Evolutionary conservation across 2,888 invertebrate genomes (phyloP).

Genomic region (Trilocha varians): DNA sequence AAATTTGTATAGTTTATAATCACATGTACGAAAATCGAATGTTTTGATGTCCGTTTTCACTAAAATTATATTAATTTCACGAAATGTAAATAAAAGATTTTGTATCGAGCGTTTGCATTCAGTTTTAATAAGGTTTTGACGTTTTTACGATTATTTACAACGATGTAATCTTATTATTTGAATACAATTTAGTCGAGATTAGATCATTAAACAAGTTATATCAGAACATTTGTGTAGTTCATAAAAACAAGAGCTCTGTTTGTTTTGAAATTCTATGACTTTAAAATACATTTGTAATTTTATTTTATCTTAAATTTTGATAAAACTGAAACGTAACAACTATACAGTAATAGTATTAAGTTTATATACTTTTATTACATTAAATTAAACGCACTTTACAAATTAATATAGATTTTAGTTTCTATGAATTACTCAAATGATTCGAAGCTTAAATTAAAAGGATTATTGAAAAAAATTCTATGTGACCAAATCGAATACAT

Average conservation of each 20-base stretch:
- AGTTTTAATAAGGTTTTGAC: background rate
- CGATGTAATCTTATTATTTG: background rate
- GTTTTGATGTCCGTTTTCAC: background rate
- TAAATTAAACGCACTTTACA: background rate
- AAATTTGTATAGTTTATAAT: too few relatives aligned
- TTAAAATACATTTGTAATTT: background rate
- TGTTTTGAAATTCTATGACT: background rate
- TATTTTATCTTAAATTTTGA: too few relatives aligned
- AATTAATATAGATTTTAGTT: background rate
- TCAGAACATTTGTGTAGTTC: too few relatives aligned
- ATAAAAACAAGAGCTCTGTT: background rate
- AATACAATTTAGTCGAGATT: background rate
- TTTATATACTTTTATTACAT: background rate
- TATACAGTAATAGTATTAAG: too few relatives aligned
- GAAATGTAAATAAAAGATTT: background rate
- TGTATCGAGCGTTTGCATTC: background rate
- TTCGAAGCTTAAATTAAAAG: slow-evolving; percentile 23
- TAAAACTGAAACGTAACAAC: too few relatives aligned
- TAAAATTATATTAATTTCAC: background rate
- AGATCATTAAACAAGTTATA: too few relatives aligned
- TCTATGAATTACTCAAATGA: background rate
- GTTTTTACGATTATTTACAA: background rate
- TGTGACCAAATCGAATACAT: slow-evolving; percentile 72
- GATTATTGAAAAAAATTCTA: slow-evolving; percentile 20
- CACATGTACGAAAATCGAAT: too few relatives aligned